Evolutionary conservation across 2,797 vertebrate species (phyloP), one percentile per base, ranked within the genome.

Genomic region (Melanotaenia boesemani): DNA sequence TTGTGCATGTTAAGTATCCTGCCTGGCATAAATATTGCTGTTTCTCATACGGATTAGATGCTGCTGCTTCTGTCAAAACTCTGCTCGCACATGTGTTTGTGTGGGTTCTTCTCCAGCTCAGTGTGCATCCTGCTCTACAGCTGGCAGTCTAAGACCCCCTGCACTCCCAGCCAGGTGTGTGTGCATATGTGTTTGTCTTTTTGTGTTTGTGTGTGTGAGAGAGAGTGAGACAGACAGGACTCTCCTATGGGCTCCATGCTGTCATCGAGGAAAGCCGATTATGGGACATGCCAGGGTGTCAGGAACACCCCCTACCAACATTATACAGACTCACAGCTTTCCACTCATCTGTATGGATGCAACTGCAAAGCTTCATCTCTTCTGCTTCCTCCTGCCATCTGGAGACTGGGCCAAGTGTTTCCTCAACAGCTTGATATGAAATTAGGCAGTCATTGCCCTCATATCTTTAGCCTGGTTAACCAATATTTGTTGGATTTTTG

Each of bases 181-280:
- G 61, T 78, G 77, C 69, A 37, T 61, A 66, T 74, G 57, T 60
- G 64, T 65, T 66, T 78, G 37, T 83, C 5, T 60, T 26, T 69
- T 30, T 3, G 16, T 68, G 16, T 72, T 61, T 57, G 52, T 82
- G 55, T 65, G 48, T 30, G 63, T 66, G 72, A 50, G 50, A 52
- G 65, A 48, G 74, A 70, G 66, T 62, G 54, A 83, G 77, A 84
- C 68, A 81, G 77, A 83, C 63, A 80, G 67, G 75, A 70, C 63
- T 87, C 72, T 86, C 74, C 80, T 77, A 80, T 82, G 84, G 76
- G 87, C 78, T 85, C 80, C 85, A 78, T 75, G 76, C 86, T 86
- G 89, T 85, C 86, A 86, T 72, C 39, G 71, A 86, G 84, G 82
- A 89, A 91, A 92, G 90, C 88, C 78, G 86, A 93, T 92, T 92